Base-by-base conservation (phyloP, 1,140 invertebrate genomes). In the Drosophila saltans region DNA sequence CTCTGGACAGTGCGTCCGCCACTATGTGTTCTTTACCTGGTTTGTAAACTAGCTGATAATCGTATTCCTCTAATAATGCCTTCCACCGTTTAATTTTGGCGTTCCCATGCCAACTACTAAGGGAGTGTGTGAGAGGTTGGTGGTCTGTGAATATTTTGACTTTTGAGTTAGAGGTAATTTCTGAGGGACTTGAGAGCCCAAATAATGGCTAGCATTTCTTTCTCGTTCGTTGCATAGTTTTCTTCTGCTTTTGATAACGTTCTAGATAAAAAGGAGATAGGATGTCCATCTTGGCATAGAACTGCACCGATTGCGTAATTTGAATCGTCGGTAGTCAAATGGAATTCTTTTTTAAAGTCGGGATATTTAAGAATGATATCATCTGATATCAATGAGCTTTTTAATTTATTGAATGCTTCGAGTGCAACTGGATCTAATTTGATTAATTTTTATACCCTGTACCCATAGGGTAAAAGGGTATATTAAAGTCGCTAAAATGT, bases 61-160 rank as follows among this genome's bases (percentile, higher is more conserved):
- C 28, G 28, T 30, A 30, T 30, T 69, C 93, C 93, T 69, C 91
- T 61, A 33, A 73, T 75, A 16, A 16, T 16, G 16, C 16, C 16
- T 16, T 16, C 16, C 16, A 16, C 16, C 16, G 16, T 16, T 16
- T 16, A 16, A 16, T 16, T 16, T 16, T 16, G 16, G 16, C 16
- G 2, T 70, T 79, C 8, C 81, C 78, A 55, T 93, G 91, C 73
- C 92, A 93, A 0, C 90, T 81, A 6, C 82, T 82, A 3, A 86
- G 66, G 1, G 94, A 63, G 81, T 86, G 93, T 40, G 67, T 78
- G 24, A 94, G 75, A 3, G 92, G 91, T 64, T 91, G 86, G 33
- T 36, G 33, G 33, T 36, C 33, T 36, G 33, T 36, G 6, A 36
- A 36, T 36, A 36, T 36, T 36, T 56, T 94, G 81, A 60, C 91